Conservation (phyloP, 1,140 invertebrate species). For the Riptortus pedestris region DNA sequence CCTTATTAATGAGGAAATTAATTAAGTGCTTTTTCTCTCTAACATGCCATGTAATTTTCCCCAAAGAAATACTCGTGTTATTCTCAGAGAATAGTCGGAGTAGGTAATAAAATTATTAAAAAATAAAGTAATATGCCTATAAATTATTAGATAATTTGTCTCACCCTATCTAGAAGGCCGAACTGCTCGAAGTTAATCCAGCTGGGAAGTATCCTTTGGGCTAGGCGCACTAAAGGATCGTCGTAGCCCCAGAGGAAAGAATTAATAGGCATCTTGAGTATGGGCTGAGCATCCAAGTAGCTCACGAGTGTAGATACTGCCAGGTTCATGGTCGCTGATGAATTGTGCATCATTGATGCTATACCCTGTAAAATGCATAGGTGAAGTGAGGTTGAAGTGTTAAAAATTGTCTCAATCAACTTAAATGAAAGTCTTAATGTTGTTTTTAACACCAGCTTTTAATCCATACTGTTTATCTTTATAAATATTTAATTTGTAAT, state of each 20-base stretch:
- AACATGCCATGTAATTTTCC: too few relatives aligned
- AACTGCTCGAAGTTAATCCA: slow-evolving; percentile 65
- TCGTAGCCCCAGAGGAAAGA: slow-evolving; percentile 81
- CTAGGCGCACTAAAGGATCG: slow-evolving; percentile 58
- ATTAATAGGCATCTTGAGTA: slow-evolving; percentile 55
- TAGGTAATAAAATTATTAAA: too few relatives aligned
- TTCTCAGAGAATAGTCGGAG: too few relatives aligned
- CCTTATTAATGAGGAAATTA: too few relatives aligned
- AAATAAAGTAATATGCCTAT: too few relatives aligned
- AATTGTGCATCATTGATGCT: slow-evolving; percentile 46
- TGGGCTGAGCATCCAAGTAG: slow-evolving; percentile 51
- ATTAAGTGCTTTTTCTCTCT: too few relatives aligned
- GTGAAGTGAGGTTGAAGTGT: too few relatives aligned
- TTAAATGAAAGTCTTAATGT: not conserved
- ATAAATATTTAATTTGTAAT: too few relatives aligned
- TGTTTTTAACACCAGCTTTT: not conserved
- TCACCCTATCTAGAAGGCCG: slow-evolving; percentile 71
- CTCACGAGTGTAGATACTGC: slow-evolving; percentile 50
- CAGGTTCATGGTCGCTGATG: slow-evolving; percentile 48
- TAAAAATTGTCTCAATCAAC: slow-evolving; percentile 4
- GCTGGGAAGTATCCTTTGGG: slow-evolving; percentile 54
- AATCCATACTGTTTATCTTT: not conserved
- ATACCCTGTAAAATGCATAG: slow-evolving; percentile 45
- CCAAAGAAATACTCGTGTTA: too few relatives aligned
- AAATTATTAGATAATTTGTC: too few relatives aligned